Evolutionary conservation across 2,113 vertebrate genomes (phyloP), one percentile per base, ranked within the genome.

Genomic region (Rhea pennata): DNA sequence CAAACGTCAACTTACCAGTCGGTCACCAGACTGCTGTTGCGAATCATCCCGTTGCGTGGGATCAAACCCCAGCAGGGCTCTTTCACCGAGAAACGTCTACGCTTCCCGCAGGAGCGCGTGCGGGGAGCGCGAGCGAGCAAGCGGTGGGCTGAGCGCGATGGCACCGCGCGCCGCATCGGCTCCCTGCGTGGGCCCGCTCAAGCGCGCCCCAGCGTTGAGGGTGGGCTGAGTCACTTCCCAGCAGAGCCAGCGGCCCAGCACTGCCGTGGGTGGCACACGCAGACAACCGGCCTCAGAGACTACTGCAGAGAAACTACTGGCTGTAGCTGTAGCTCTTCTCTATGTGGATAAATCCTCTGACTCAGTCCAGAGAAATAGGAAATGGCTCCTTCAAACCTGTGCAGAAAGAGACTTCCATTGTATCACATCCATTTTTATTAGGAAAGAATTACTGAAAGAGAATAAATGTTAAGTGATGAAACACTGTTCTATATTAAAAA

Each of bases 61-160:
- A 66, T 40, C 40, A 83, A 78, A 23, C 6, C 23, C 5, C 33
- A 67, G 70, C 31, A 61, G 58, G 39, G 13, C 51, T 81, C 8
- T 54, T 67, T n/a, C 46, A 39, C 6, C 1, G 23, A 31, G 70
- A 59, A 85, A 4, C 26, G 33, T 27, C 31, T 15, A 40, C 0
- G 1, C 24, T 56, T 67, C 5, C 42, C 0, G 0, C 11, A 56
- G 20, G 36, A 71, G 31, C 82, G 33, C 24, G 42, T 27, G 61
- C 48, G 66, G 22, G 54, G 54, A 56, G 53, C 27, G 54, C 3
- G 53, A 54, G 54, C 3, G 24, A 21, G 51, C 22, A 13, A 54
- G 54, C 3, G 1, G 0, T 0, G 61, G 26, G 29, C 82, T 75
- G 71, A 61, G 15, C 67, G 9, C 0, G 5, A 44, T 54, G 8